A percentile compares a stretch with the other conserved stretches of the same genome.
phyloP scores from a whole-genome alignment of 2,888 invertebrate species.

The Machimus atricapillus region DNA sequence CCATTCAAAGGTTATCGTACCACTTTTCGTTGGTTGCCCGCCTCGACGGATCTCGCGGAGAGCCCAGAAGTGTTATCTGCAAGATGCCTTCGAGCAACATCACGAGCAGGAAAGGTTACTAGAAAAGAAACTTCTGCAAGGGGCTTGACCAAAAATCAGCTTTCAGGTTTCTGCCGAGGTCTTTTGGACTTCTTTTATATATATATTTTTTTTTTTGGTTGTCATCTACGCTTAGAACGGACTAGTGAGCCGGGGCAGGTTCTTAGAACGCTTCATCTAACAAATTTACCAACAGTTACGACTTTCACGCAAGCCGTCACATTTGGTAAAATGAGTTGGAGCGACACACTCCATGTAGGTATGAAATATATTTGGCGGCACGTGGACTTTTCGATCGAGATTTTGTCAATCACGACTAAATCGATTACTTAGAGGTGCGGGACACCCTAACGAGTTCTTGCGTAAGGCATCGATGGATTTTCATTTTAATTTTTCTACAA shows the following conservation, averaged over 20 bases:
- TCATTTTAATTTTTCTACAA: constrained; percentile 2
- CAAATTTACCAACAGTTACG: not conserved
- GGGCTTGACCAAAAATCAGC: constrained; percentile 25
- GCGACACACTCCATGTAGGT: not conserved
- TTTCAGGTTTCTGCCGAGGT: not conserved
- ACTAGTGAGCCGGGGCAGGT: not conserved
- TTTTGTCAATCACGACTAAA: constrained; percentile 26
- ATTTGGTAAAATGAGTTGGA: not conserved
- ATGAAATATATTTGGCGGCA: not conserved
- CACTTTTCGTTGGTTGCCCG: not conserved
- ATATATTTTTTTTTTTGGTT: not conserved
- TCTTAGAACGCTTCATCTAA: constrained; percentile 1
- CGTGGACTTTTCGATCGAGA: constrained; percentile 16
- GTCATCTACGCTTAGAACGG: not conserved
- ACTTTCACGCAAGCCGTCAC: not conserved
- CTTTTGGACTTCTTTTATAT: not conserved
- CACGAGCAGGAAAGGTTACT: constrained; percentile 21
- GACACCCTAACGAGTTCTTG: constrained; percentile 25
- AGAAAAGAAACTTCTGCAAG: not conserved
- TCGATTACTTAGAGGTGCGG: constrained; percentile 26
- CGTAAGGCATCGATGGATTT: constrained; percentile 22
- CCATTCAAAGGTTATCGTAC: constrained; percentile 33
- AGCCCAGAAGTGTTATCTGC: constrained; percentile 10
- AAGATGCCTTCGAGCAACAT: constrained; percentile 1
- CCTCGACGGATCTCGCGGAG: not conserved